Evolutionary conservation across 2,113 vertebrate species (phyloP).

Genomic region (Panthera leo): DNA sequence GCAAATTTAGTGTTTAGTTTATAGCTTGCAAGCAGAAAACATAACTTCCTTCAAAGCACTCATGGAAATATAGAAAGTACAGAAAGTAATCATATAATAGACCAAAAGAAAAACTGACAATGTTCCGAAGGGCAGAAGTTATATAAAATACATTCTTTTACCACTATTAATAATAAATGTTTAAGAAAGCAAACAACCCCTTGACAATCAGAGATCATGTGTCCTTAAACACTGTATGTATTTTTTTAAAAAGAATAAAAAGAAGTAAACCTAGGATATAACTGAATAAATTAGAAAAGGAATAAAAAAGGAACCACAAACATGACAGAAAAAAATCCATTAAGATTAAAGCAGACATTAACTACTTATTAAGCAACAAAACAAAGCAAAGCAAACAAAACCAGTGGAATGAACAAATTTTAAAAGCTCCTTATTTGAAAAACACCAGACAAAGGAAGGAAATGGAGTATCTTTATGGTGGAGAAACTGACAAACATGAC

Average conservation of each 20-base stretch:
- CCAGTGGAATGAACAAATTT: neutral
- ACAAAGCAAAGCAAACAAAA: too few relatives aligned
- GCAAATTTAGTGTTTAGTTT: neutral
- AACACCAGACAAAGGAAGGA: neutral
- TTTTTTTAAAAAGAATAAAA: neutral
- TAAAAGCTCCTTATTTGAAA: neutral
- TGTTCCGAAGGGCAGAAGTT: neutral
- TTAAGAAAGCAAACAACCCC: neutral
- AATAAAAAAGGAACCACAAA: neutral
- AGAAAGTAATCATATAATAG: neutral
- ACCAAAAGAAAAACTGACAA: neutral
- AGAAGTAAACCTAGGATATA: neutral
- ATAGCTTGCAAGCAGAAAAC: neutral
- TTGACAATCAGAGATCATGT: neutral
- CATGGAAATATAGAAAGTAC: neutral
- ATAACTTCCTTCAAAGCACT: neutral
- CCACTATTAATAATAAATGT: neutral
- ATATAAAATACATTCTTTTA: neutral
- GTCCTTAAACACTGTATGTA: neutral
- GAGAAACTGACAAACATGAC: neutral
- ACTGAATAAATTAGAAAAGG: constrained; percentile 16
- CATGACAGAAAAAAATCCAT: neutral
- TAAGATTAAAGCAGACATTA: neutral
- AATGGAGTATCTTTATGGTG: neutral
- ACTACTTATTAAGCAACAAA: neutral